phyloP scores from a whole-genome alignment of 1,140 invertebrate genomes.

The Papilio dardanus region DNA sequence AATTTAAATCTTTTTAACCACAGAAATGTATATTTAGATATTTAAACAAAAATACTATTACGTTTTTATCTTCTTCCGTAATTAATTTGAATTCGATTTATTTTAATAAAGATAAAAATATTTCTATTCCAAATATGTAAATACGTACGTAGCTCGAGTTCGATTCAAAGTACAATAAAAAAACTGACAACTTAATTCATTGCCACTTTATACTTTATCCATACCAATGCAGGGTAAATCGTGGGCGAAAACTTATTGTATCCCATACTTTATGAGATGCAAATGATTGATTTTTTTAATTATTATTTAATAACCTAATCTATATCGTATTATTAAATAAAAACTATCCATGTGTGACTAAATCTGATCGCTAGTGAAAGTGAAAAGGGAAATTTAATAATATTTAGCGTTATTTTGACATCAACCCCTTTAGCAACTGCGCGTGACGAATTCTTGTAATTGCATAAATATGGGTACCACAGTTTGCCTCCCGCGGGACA shows the following conservation, averaged over 20 bases:
- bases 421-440: slow-evolving; percentile 48
- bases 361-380: slow-evolving; percentile 20
- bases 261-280: neutral
- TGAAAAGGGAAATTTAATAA: slow-evolving; percentile 32
- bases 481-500: neutral
- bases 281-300: neutral
- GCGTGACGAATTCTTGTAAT: slow-evolving; percentile 51
- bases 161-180: too few species aligned
- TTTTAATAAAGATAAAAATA: too few species aligned
- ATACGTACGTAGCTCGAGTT: too few species aligned
- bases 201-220: too few species aligned
- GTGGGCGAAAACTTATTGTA: too few species aligned
- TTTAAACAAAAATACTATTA: too few species aligned
- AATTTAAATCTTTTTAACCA: slow-evolving; percentile 16
- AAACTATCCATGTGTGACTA: neutral
- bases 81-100: too few species aligned
- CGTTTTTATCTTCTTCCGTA: too few species aligned
- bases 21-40: neutral
- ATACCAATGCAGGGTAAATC: too few species aligned
- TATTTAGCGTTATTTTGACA: slow-evolving; percentile 44
- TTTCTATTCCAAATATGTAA: too few species aligned
- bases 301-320: neutral
- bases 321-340: neutral
- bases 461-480: slow-evolving; percentile 46
- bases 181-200: too few species aligned